Percentiles rank a stretch among this genome's conserved stretches.
Evolutionary conservation across 2,113 vertebrate genomes (phyloP).

Genomic region (Nycticorax nycticorax): DNA sequence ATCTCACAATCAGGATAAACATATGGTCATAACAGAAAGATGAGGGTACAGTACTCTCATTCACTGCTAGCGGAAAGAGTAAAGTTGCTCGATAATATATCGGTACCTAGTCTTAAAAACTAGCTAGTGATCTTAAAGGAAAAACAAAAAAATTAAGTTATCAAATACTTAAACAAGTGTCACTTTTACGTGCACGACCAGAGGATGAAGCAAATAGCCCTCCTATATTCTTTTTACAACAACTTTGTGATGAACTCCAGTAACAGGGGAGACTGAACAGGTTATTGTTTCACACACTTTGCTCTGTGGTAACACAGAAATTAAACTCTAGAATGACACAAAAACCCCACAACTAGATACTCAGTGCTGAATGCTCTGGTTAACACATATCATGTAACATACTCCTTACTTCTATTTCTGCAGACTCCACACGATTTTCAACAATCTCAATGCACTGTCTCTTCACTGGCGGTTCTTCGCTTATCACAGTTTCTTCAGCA

Average conservation of each 20-base stretch:
- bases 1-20: slow-evolving; percentile 20
- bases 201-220: not conserved
- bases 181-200: not conserved
- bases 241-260: not conserved
- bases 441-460: slow-evolving; percentile 86
- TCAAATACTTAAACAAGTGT: not conserved
- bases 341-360: not conserved
- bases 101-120: not conserved
- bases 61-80: not conserved
- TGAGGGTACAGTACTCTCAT: not conserved
- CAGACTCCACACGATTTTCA: slow-evolving; percentile 82
- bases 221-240: not conserved
- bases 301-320: slow-evolving; percentile 43
- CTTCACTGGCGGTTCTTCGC: slow-evolving; percentile 84
- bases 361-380: slow-evolving; percentile 58
- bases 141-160: not conserved
- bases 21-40: slow-evolving; percentile 11
- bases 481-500: slow-evolving; percentile 89
- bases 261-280: not conserved
- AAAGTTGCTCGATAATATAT: not conserved
- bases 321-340: slow-evolving; percentile 40
- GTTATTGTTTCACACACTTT: slow-evolving; percentile 14
- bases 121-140: not conserved
- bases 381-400: slow-evolving; percentile 72
- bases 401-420: slow-evolving; percentile 86